These are phyloP conservation scores for Lepidochrysops patricia DNA, from an alignment of 2,888 invertebrate species.

Conservation along the genomic window DNA sequence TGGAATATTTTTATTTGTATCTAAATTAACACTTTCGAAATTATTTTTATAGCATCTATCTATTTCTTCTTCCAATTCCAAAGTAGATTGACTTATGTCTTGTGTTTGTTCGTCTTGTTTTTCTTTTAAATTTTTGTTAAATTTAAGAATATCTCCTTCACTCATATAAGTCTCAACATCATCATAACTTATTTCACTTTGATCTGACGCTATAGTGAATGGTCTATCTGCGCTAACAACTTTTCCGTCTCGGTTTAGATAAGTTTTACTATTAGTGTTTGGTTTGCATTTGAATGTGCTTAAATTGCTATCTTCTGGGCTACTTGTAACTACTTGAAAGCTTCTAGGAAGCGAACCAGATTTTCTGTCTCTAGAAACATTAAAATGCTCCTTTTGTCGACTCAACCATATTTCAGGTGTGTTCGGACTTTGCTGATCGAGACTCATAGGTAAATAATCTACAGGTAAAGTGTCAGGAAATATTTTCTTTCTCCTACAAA, in stretches of 20 bases:
- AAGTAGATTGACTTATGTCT: conserved; percentile 63
- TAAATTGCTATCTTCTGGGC: conserved; percentile 58
- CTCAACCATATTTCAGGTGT: conserved; percentile 82
- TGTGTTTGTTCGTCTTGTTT: conserved; percentile 48
- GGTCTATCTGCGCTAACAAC: conserved; percentile 78
- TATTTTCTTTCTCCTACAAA: conserved; percentile 55
- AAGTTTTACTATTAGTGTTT: conserved; percentile 62
- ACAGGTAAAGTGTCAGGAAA: conserved; percentile 35
- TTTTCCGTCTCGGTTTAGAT: conserved; percentile 76
- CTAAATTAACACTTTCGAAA: conserved; percentile 52
- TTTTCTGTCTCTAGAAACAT: conserved; percentile 78
- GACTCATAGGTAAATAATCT: conserved; percentile 62
- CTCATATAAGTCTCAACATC: conserved; percentile 77
- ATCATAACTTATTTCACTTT: conserved; percentile 79
- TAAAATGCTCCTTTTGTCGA: conserved; percentile 80
- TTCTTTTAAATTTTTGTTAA: conserved; percentile 48
- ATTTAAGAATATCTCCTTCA: conserved; percentile 60
- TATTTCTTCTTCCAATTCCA: conserved; percentile 67
- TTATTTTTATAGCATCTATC: conserved; percentile 68
- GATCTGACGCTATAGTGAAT: conserved; percentile 82
- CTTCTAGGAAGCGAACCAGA: conserved; percentile 86
- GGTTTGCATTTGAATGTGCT: conserved; percentile 61
- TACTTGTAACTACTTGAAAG: conserved; percentile 79
- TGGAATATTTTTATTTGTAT: conserved; percentile 48
- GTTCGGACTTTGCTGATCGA: conserved; percentile 72